Evolutionary conservation across 2,888 invertebrate genomes (phyloP).

Genomic region (Aspidiotus destructor): DNA sequence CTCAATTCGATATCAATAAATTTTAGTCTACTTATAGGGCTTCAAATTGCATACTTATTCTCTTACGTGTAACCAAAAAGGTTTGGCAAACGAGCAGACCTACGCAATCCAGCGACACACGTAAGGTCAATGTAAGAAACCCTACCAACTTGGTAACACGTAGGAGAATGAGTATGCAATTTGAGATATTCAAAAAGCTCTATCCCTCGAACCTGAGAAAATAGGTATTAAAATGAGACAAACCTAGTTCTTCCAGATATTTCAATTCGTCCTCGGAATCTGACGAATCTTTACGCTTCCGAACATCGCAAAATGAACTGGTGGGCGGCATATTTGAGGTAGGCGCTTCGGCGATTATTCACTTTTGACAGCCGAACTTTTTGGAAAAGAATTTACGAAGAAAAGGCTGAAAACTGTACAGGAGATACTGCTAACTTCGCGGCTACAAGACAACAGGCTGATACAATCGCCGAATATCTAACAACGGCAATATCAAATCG

Average conservation of each 20-base stretch:
- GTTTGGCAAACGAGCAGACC: too few relatives aligned
- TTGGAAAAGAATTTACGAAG: not conserved
- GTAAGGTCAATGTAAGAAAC: too few relatives aligned
- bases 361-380: not conserved
- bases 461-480: not conserved
- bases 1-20: too few relatives aligned
- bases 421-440: slow-evolving; percentile 33
- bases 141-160: too few relatives aligned
- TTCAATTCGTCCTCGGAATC: slow-evolving; percentile 34
- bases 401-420: not conserved
- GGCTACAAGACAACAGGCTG: slow-evolving; percentile 23
- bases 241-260: slow-evolving; percentile 25
- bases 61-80: too few relatives aligned
- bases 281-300: slow-evolving; percentile 34
- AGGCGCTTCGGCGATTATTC: not conserved
- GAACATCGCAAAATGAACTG: slow-evolving; percentile 25
- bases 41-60: too few relatives aligned
- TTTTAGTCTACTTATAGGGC: too few relatives aligned
- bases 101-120: too few relatives aligned
- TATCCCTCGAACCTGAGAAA: too few relatives aligned
- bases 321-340: slow-evolving; percentile 34
- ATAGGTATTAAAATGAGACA: too few relatives aligned
- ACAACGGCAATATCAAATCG: slow-evolving; percentile 8
- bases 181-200: too few relatives aligned
- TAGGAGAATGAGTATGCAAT: too few relatives aligned